Conservation (phyloP, 2,888 invertebrate genomes). For the Hyalella azteca region DNA sequence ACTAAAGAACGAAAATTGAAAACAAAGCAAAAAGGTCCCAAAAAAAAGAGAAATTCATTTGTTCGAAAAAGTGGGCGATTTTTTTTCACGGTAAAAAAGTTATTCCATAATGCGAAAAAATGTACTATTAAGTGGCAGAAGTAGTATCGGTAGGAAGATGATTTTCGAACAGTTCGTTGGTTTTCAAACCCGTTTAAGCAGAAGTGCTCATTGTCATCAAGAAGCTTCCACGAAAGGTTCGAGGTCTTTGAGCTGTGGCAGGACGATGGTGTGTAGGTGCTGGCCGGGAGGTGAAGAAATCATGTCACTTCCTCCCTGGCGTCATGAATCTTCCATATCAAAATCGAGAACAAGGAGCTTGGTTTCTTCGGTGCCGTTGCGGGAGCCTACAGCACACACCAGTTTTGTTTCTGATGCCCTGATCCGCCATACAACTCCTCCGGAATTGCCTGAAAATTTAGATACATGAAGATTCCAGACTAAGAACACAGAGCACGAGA, state of each 20-base stretch:
- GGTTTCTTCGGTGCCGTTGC: slow-evolving; percentile 98
- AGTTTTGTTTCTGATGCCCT: slow-evolving; percentile 93
- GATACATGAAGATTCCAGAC: no score
- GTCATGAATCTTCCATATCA: slow-evolving; percentile 70
- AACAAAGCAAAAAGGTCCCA: no score
- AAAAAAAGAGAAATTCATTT: no score
- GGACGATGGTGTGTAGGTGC: background rate
- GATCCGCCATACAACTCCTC: slow-evolving; percentile 98
- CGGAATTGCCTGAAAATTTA: slow-evolving; percentile 63
- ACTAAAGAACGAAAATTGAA: no score
- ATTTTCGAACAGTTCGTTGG: no score
- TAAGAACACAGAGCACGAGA: no score
- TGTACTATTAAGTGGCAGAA: no score
- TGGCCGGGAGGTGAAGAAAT: background rate
- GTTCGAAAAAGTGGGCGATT: no score
- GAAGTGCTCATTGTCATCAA: background rate
- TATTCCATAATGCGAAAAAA: no score
- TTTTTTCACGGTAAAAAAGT: no score
- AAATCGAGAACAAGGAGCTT: slow-evolving; percentile 97
- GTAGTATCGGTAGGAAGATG: no score
- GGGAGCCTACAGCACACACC: slow-evolving; percentile 97
- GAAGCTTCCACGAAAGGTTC: background rate
- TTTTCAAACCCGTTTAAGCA: no score
- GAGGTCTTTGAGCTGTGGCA: slow-evolving; percentile 1
- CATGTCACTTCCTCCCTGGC: background rate